These are phyloP conservation scores for Drosophila villosipedis DNA, from an alignment of 2,888 invertebrate genomes.

Conservation along the genomic window DNA sequence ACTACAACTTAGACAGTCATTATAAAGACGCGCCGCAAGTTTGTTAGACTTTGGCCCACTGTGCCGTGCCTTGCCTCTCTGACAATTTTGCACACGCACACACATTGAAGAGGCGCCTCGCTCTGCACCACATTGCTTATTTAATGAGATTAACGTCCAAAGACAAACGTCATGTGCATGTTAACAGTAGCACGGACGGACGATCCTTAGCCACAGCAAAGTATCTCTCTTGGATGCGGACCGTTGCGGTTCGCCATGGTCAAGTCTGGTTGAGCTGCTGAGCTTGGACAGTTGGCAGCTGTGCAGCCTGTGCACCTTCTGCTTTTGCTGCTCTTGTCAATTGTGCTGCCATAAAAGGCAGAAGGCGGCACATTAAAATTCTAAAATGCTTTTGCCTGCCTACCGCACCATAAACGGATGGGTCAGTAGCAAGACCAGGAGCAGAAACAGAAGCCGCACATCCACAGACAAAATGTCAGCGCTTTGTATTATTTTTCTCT, in stretches of 20 bases:
- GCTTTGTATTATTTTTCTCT: conserved; percentile 18
- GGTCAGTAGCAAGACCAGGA: conserved; percentile 27
- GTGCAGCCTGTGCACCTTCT: conserved; percentile 9
- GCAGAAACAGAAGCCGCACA: conserved; percentile 11
- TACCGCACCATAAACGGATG: conserved; percentile 59
- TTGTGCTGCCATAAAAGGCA: conserved; percentile 77
- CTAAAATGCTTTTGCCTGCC: conserved; percentile 76
- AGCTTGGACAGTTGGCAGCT: conserved; percentile 69
- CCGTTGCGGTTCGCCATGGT: conserved; percentile 51
- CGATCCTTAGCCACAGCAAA: conserved; percentile 47
- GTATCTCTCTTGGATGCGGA: conserved; percentile 55
- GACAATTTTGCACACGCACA: conserved; percentile 40
- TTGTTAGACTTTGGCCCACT: conserved; percentile 21
- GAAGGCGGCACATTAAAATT: conserved; percentile 80
- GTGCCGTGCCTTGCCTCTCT: conserved; percentile 32
- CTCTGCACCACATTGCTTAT: conserved; percentile 76
- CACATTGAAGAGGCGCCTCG: conserved; percentile 38
- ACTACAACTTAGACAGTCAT: no score
- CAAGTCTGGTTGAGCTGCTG: conserved; percentile 22
- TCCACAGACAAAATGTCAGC: conserved; percentile 53
- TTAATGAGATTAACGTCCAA: conserved; percentile 84
- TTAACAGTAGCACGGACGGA: conserved; percentile 60
- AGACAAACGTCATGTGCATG: conserved; percentile 83
- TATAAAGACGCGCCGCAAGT: neutral
- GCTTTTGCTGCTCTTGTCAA: conserved; percentile 51